Conservation (phyloP, 2,113 vertebrate species). For the Stegostoma tigrinum region DNA sequence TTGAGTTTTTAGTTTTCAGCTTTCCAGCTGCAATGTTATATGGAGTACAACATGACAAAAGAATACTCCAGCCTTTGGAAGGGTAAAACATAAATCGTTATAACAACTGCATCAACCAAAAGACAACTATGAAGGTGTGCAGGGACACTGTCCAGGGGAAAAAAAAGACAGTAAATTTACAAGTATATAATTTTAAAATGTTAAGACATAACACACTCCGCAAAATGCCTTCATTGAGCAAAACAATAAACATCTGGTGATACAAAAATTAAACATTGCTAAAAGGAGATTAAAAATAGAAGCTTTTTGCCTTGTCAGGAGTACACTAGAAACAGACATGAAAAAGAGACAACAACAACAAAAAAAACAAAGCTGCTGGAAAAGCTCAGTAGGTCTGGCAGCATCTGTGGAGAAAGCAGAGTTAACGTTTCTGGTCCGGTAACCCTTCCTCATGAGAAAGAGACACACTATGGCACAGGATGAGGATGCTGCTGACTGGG, state of each 20-base stretch:
- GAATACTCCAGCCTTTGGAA: background rate
- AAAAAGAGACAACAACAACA: no score
- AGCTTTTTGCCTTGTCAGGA: no score
- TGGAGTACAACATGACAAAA: background rate
- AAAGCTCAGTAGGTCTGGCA: no score
- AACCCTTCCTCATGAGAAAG: no score
- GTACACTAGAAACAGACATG: no score
- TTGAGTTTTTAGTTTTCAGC: background rate
- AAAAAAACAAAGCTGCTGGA: no score
- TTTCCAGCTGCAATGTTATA: background rate
- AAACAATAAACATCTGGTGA: background rate
- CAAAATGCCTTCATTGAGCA: background rate
- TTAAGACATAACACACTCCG: background rate
- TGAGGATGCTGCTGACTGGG: no score
- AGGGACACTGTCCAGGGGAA: background rate
- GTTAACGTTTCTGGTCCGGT: no score
- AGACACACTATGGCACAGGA: no score
- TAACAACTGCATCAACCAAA: background rate
- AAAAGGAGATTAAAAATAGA: no score
- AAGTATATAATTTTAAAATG: background rate
- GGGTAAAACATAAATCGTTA: background rate
- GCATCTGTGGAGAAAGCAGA: no score
- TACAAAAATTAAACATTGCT: no score
- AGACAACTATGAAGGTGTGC: background rate
- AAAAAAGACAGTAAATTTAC: background rate